Evolutionary conservation across 2,113 vertebrate species (phyloP).

Genomic region (Chionomys nivalis): DNA sequence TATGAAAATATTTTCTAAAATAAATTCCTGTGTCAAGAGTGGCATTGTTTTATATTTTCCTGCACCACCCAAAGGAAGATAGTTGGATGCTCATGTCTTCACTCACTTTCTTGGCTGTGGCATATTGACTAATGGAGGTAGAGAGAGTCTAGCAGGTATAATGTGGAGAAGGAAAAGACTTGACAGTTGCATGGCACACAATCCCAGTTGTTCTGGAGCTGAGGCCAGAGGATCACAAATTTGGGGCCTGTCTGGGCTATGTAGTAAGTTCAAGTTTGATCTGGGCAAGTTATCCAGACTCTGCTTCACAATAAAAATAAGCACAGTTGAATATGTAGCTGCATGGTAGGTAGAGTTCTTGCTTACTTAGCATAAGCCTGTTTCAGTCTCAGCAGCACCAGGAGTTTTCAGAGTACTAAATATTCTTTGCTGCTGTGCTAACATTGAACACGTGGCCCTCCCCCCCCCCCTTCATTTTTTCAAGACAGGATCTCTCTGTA

Average conservation of each 20-base stretch:
- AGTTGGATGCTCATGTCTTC: neutral
- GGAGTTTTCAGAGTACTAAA: neutral
- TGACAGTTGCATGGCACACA: neutral
- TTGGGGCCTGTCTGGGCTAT: neutral
- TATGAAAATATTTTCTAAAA: conserved; percentile 45
- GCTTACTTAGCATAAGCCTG: neutral
- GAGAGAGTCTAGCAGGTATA: neutral
- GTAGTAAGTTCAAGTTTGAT: neutral
- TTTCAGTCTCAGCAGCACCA: neutral
- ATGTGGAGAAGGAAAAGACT: neutral
- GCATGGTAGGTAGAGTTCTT: neutral
- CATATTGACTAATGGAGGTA: neutral
- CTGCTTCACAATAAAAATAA: neutral
- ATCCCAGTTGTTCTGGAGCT: neutral
- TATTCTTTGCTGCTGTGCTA: conserved; percentile 7
- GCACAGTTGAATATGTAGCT: neutral
- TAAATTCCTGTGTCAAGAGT: neutral
- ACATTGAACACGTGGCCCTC: neutral
- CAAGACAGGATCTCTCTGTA: neutral
- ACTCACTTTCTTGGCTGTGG: neutral
- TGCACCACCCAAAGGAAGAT: neutral
- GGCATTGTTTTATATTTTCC: conserved; percentile 4
- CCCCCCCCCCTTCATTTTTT: neutral
- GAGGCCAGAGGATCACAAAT: neutral
- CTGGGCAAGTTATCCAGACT: neutral